Percentiles rank a stretch among this genome's conserved stretches.
These are phyloP conservation scores for Chrysodeixis includens DNA, from an alignment of 2,888 invertebrate species.

Conservation along the genomic window DNA sequence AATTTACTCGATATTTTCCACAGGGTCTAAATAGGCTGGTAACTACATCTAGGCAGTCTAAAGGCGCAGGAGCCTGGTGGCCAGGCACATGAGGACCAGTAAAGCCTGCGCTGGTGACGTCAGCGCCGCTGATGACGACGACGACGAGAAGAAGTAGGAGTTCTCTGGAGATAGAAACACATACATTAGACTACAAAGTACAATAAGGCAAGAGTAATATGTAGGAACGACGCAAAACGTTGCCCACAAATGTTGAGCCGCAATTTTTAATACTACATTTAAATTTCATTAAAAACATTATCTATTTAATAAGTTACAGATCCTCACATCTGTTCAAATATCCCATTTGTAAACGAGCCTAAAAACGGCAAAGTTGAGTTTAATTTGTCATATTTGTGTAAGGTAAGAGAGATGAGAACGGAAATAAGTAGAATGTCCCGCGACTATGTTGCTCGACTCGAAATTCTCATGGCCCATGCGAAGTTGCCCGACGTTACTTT, in stretches of 20 bases:
- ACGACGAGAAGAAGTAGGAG: slow-evolving; percentile 67
- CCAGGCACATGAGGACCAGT: slow-evolving; percentile 28
- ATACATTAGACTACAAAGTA: not conserved
- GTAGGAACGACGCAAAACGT: no score
- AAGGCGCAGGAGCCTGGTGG: slow-evolving; percentile 29
- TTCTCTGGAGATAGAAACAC: slow-evolving; percentile 57
- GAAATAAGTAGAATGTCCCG: slow-evolving; percentile 75
- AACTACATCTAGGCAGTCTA: slow-evolving; percentile 17
- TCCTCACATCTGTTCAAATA: slow-evolving; percentile 51
- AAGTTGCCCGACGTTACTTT: no score
- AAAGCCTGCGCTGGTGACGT: slow-evolving; percentile 22
- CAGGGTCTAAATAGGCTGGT: no score
- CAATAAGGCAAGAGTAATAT: no score
- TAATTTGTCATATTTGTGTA: slow-evolving; percentile 83
- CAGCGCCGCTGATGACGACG: slow-evolving; percentile 52
- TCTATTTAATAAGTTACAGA: slow-evolving; percentile 20
- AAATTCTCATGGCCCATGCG: no score
- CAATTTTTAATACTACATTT: no score
- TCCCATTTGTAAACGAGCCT: slow-evolving; percentile 47
- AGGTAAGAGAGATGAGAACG: slow-evolving; percentile 86
- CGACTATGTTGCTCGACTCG: no score
- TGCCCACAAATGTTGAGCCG: no score
- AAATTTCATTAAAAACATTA: not conserved
- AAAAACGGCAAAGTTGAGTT: slow-evolving; percentile 60
- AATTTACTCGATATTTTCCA: no score